A percentile compares a stretch with the other conserved stretches of the same genome.
Conservation (phyloP, 2,888 invertebrate genomes). For the Macrostomum cliftonense region DNA sequence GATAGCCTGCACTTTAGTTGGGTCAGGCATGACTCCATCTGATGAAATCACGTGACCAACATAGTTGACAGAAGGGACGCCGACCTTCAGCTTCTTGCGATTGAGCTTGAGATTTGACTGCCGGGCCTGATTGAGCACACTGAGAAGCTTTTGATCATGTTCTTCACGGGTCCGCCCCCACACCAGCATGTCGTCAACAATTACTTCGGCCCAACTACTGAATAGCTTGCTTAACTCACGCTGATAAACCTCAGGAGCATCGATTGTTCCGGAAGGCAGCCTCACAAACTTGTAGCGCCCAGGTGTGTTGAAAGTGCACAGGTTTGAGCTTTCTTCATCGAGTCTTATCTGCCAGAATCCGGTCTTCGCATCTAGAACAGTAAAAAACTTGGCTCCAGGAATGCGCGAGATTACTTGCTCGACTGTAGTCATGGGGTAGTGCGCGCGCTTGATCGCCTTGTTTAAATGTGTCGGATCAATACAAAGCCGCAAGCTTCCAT, state of each 20-base stretch:
- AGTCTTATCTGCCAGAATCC: slow-evolving; percentile 16
- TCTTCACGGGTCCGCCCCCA: slow-evolving; percentile 11
- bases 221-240: slow-evolving; percentile 12
- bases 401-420: slow-evolving; percentile 8
- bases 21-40: slow-evolving; percentile 13
- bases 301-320: slow-evolving; percentile 15
- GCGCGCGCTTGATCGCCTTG: slow-evolving; percentile 11
- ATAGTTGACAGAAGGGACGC: slow-evolving; percentile 12
- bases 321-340: slow-evolving; percentile 10
- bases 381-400: slow-evolving; percentile 12
- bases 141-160: slow-evolving; percentile 11
- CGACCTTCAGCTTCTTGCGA: slow-evolving; percentile 10
- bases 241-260: slow-evolving; percentile 13
- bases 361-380: slow-evolving; percentile 13
- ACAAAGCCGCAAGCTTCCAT: slow-evolving; percentile 12
- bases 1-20: slow-evolving; percentile 13
- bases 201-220: slow-evolving; percentile 10
- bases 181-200: slow-evolving; percentile 14
- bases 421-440: slow-evolving; percentile 11
- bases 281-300: slow-evolving; percentile 12
- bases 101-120: slow-evolving; percentile 14
- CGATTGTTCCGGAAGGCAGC: slow-evolving; percentile 14
- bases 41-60: slow-evolving; percentile 13
- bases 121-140: slow-evolving; percentile 11
- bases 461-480: slow-evolving; percentile 11